These are phyloP conservation scores for Caenorhabditis inopinata DNA, from an alignment of 1,140 invertebrate species.

Conservation along the genomic window DNA sequence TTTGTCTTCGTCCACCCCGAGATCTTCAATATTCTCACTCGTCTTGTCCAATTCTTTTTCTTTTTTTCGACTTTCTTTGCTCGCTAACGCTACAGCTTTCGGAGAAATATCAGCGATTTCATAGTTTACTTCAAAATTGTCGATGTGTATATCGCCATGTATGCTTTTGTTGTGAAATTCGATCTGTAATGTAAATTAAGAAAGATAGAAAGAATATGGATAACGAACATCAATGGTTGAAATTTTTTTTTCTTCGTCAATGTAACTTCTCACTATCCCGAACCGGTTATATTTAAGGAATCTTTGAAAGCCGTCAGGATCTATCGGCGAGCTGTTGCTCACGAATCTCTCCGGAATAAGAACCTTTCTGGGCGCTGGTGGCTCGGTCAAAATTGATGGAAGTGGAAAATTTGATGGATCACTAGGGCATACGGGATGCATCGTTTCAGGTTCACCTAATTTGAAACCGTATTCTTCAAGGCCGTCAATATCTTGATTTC, in stretches of 20 bases:
- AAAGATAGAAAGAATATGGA: not conserved
- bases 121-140: not conserved
- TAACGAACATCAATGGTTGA: not conserved
- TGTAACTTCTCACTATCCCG: not conserved
- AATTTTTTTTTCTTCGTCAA: not conserved
- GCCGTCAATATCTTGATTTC: not conserved
- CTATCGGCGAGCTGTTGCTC: not conserved
- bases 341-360: not conserved
- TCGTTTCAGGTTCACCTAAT: not conserved
- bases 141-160: conserved; percentile 4
- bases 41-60: not conserved
- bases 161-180: conserved; percentile 7
- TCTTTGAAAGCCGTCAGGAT: not conserved
- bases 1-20: not conserved
- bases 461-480: conserved; percentile 17
- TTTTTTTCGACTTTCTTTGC: not conserved
- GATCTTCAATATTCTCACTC: not conserved
- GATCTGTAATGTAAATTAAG: not conserved
- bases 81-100: not conserved
- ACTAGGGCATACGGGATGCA: not conserved
- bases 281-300: conserved; percentile 9
- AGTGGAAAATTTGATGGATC: not conserved
- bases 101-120: not conserved
- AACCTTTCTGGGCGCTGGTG: not conserved
- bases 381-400: not conserved